Percentiles rank a stretch among this genome's conserved stretches.
Evolutionary conservation across 2,888 invertebrate species (phyloP).

Genomic region (Tachina fera): DNA sequence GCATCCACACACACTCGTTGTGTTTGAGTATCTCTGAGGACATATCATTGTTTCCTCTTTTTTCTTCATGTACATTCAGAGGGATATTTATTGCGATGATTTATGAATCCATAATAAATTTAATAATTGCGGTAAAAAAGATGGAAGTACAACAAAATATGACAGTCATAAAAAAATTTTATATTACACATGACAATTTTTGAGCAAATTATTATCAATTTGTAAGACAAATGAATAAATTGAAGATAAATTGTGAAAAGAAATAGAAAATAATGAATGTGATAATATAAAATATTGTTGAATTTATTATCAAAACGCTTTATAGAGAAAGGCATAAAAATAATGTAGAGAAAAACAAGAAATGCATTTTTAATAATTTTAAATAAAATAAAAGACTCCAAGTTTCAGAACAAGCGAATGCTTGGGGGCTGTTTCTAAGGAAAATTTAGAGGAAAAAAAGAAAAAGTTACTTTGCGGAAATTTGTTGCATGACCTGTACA

Average conservation of each 20-base stretch:
- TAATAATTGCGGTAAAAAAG: slow-evolving; percentile 44
- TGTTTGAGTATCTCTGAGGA: background rate
- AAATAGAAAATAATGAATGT: background rate
- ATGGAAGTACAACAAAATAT: background rate
- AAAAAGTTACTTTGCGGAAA: too few species aligned
- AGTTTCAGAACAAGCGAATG: too few species aligned
- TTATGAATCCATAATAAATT: slow-evolving; percentile 59
- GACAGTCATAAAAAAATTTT: background rate
- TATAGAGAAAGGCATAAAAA: background rate
- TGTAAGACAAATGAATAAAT: slow-evolving; percentile 8
- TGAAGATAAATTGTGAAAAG: background rate
- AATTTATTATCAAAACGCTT: background rate
- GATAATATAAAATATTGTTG: background rate
- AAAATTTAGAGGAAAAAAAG: too few species aligned
- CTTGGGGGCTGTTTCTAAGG: too few species aligned
- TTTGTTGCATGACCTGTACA: too few species aligned
- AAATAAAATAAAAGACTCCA: too few species aligned
- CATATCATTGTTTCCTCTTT: slow-evolving; percentile 9
- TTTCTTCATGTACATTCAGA: background rate
- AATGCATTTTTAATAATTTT: background rate
- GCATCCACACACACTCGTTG: background rate
- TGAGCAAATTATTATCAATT: slow-evolving; percentile 43
- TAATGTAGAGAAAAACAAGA: background rate
- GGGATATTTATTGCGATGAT: slow-evolving; percentile 61
- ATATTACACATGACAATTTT: slow-evolving; percentile 37